Base-by-base conservation (phyloP, 2,113 vertebrate genomes). In the Ranitomeya variabilis region DNA sequence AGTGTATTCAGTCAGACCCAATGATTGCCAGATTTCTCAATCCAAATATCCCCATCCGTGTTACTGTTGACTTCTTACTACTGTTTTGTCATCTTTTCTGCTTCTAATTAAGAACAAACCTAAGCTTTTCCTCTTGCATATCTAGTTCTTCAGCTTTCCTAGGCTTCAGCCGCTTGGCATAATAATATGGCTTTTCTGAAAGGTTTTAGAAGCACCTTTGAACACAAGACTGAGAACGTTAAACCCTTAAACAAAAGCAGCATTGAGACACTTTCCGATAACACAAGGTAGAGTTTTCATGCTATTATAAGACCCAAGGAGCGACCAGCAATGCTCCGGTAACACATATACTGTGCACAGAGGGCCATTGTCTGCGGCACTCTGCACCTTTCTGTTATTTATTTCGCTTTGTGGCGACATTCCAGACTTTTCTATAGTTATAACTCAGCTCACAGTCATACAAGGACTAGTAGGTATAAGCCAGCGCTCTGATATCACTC, bases 11-110 rank as follows among this genome's bases (percentile, higher is more conserved):
- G 92, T 90, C 85, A 89, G 90, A 85, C 90, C 73, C 90, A 90
- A 86, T 92, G 90, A 92, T 90, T 93, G 93, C 91, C 90, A 92
- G 90, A 92, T 94, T 93, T 93, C 91, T 91, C 91, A 90, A 78
- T 92, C 91, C 93, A 90, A 94, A 94, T 91, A 90, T 90, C 84
- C 91, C 90, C 69, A 77, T 92, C 93, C 91, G 87, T 93, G 67
- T 90, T 91, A 91, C 92, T 92, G 91, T 92, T 91, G 93, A 85
- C 90, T 92, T 87, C 91, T 89, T 89, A 92, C 90, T 92, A 86
- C 91, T 81, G 86, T 92, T 92, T 93, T 93, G 90, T 92, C 87
- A 89, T 92, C 86, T 90, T 60, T 90, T 92, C 85, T 90, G 81
- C 0, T 0, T 76, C 91, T 93, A 93, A 93, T 93, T 93, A 90